Evolutionary conservation across 1,140 invertebrate genomes (phyloP).

Genomic region (Melipona quadrifasciata): DNA sequence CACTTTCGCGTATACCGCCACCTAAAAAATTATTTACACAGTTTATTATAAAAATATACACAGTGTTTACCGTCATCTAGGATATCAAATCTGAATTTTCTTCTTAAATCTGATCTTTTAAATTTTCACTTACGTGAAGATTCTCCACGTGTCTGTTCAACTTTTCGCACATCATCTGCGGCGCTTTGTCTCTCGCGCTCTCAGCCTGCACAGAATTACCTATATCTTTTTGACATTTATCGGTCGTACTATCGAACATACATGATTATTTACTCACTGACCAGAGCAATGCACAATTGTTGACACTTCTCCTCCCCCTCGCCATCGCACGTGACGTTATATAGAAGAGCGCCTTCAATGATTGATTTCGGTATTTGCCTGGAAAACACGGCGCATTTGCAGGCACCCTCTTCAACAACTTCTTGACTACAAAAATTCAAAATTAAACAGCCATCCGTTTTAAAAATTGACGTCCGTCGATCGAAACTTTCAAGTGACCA

Average conservation of each 20-base stretch:
- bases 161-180: conserved; percentile 65
- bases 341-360: conserved; percentile 58
- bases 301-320: conserved; percentile 58
- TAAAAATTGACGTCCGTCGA: background rate
- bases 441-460: background rate
- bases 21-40: conserved; percentile 36
- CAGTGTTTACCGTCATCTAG: background rate
- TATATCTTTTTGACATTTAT: background rate
- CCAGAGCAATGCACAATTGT: conserved; percentile 61
- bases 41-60: no score
- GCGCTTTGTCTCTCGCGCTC: conserved; percentile 50
- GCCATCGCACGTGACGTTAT: conserved; percentile 57
- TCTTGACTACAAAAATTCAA: conserved; percentile 25
- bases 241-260: conserved; percentile 50
- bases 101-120: background rate
- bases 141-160: conserved; percentile 58
- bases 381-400: conserved; percentile 59
- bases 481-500: background rate
- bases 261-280: conserved; percentile 30
- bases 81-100: background rate
- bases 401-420: conserved; percentile 39
- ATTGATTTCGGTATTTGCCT: conserved; percentile 54
- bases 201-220: conserved; percentile 54
- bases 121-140: conserved; percentile 48
- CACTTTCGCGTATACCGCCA: conserved; percentile 54